Evolutionary conservation across 2,888 invertebrate genomes (phyloP).

Genomic region (Metellina segmentata): DNA sequence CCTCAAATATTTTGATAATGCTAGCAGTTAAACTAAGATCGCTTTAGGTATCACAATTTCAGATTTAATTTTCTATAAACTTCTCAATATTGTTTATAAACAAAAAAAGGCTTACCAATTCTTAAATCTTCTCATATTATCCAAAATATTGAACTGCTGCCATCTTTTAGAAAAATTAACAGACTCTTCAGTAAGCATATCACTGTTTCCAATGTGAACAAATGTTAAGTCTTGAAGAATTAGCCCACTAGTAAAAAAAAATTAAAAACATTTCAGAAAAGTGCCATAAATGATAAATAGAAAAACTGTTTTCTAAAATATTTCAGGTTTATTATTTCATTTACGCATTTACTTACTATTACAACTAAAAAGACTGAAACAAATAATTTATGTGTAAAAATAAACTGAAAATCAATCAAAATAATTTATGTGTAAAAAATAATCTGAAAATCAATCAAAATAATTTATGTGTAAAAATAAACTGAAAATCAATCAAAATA

Average conservation of each 20-base stretch:
- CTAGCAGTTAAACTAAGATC: no score
- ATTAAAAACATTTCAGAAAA: neutral
- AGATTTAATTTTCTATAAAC: no score
- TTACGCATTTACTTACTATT: neutral
- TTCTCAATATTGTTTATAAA: neutral
- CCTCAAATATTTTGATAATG: no score
- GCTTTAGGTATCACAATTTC: no score
- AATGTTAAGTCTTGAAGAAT: slow-evolving; percentile 99
- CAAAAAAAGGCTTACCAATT: slow-evolving; percentile 88
- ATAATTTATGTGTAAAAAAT: no score
- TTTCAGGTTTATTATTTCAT: neutral
- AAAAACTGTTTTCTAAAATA: neutral
- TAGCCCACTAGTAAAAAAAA: slow-evolving; percentile 88
- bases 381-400: no score
- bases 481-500: no score
- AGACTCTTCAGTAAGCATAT: slow-evolving; percentile 90
- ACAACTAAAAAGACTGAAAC: neutral
- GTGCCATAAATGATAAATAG: neutral
- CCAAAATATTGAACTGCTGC: slow-evolving; percentile 99
- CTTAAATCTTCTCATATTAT: slow-evolving; percentile 98
- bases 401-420: no score
- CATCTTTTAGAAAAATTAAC: slow-evolving; percentile 98
- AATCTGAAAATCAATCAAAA: neutral
- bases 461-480: no score
- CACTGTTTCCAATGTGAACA: slow-evolving; percentile 98